phyloP scores from a whole-genome alignment of 1,140 invertebrate genomes.

The Rhopalosiphum maidis region DNA sequence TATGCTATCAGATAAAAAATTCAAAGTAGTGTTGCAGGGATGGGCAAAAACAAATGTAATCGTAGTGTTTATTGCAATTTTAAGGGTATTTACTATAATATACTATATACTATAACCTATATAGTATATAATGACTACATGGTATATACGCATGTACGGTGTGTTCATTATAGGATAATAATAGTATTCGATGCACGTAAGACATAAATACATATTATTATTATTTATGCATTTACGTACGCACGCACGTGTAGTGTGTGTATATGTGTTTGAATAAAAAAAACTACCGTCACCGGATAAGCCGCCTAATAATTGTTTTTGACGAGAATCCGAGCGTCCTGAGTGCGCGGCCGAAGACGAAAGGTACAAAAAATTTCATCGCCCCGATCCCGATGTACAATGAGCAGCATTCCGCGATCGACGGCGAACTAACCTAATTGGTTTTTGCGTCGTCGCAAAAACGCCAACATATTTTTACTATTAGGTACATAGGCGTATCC shows the following conservation, averaged over 20 bases:
- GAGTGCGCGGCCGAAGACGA: not conserved
- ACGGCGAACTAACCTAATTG: not conserved
- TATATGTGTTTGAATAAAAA: not conserved
- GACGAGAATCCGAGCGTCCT: not conserved
- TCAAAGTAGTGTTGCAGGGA: not conserved
- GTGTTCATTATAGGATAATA: not conserved
- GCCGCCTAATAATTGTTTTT: constrained; percentile 21
- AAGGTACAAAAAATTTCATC: not conserved
- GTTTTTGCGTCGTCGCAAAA: not conserved
- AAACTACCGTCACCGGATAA: not conserved
- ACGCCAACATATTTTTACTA: not conserved
- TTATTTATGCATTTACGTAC: not conserved
- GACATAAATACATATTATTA: not conserved
- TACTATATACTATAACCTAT: too few relatives aligned
- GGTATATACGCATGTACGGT: not conserved
- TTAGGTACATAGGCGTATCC: not conserved
- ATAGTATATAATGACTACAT: too few relatives aligned
- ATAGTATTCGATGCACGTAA: not conserved
- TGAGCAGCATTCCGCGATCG: not conserved
- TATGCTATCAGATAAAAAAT: not conserved
- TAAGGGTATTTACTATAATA: not conserved
- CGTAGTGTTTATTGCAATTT: not conserved
- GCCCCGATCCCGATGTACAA: not conserved
- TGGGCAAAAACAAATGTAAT: not conserved
- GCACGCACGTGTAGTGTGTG: not conserved